Conservation (phyloP, 2,888 invertebrate species). For the Drosophila tanythrix region DNA sequence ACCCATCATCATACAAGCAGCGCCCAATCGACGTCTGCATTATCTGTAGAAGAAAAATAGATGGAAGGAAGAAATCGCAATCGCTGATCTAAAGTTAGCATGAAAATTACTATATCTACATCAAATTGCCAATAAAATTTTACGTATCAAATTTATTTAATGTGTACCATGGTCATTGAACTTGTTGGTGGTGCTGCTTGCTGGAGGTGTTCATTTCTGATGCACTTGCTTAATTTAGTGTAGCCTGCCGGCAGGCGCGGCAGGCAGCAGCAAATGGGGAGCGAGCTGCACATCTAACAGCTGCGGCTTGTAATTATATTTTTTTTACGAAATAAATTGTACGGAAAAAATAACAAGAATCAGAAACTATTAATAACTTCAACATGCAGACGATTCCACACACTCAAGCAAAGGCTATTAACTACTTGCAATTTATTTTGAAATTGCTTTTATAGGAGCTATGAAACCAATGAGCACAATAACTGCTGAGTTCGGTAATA, state of each 20-base stretch:
- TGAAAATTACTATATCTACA: constrained; percentile 37
- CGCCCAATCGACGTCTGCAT: constrained; percentile 68
- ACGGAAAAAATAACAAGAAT: constrained; percentile 2
- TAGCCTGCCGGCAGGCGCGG: constrained; percentile 59
- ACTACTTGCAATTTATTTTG: background rate
- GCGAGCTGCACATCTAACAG: constrained; percentile 56
- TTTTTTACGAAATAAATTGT: constrained; percentile 66
- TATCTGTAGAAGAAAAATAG: constrained; percentile 41
- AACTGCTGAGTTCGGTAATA: background rate
- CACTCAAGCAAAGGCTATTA: background rate
- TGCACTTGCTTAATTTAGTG: constrained; percentile 44
- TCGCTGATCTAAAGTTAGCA: constrained; percentile 8
- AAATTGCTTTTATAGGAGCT: background rate
- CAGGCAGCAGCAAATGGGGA: constrained; percentile 13
- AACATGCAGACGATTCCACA: background rate
- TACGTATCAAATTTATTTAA: constrained; percentile 41
- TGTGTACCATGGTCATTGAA: constrained; percentile 48
- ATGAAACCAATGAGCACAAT: background rate
- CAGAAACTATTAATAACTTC: background rate
- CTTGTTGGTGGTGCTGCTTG: constrained; percentile 6
- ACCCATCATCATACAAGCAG: constrained; percentile 47
- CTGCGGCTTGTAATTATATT: constrained; percentile 65
- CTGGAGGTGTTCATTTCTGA: constrained; percentile 6
- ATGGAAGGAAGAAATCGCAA: background rate
- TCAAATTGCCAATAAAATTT: constrained; percentile 71